Evolutionary conservation across 2,113 vertebrate genomes (phyloP).

Genomic region (Notothenia coriiceps): DNA sequence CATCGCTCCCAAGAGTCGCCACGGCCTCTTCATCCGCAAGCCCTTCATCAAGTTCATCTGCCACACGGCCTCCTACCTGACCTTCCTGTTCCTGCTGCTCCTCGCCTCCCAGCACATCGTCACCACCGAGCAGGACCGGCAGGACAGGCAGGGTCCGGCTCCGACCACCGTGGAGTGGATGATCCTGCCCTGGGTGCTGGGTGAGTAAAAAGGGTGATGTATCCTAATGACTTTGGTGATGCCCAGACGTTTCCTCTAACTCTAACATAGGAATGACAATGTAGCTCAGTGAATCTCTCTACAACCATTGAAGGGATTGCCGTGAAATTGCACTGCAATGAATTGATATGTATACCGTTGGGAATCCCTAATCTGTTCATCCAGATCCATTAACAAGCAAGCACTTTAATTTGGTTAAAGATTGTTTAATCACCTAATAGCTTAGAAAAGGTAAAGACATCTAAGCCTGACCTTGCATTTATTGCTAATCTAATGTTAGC

Average conservation of each 20-base stretch:
- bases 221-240: not conserved
- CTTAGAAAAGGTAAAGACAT: not conserved
- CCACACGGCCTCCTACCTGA: conserved; percentile 98
- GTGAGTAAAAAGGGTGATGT: conserved; percentile 77
- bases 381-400: not conserved
- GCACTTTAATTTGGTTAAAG: not conserved
- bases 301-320: not conserved
- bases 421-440: not conserved
- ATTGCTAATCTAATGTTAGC: not conserved
- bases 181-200: conserved; percentile 97
- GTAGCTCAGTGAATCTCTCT: not conserved
- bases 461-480: not conserved
- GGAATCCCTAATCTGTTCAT: not conserved
- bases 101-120: conserved; percentile 98
- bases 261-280: not conserved
- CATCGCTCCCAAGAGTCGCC: conserved; percentile 95
- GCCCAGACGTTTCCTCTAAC: not conserved
- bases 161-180: conserved; percentile 98
- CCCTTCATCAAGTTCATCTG: conserved; percentile 99
- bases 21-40: conserved; percentile 98
- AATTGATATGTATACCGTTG: not conserved
- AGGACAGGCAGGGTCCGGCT: conserved; percentile 91
- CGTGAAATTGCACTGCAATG: not conserved
- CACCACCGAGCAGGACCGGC: conserved; percentile 88
- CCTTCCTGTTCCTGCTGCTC: conserved; percentile 97